Percentiles rank a stretch among this genome's conserved stretches.
Conservation (phyloP, 2,888 invertebrate genomes). For the Nudaria mundana region DNA sequence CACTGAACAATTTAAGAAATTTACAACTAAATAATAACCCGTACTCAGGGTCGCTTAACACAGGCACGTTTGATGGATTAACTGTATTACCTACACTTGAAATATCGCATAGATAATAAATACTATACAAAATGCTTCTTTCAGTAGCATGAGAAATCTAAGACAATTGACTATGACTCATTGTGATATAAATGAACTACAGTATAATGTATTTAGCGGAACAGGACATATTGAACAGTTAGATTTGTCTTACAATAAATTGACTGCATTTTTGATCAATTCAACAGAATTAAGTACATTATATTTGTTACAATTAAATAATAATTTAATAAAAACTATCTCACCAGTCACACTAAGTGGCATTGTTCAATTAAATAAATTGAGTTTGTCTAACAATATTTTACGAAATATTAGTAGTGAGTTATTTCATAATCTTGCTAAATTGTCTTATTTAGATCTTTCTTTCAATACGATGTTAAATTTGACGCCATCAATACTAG, state of each 20-base stretch:
- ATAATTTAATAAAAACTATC: slow-evolving; percentile 47
- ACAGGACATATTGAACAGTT: slow-evolving; percentile 45
- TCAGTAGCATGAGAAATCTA: slow-evolving; percentile 49
- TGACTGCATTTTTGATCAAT: slow-evolving; percentile 47
- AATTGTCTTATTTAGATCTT: slow-evolving; percentile 46
- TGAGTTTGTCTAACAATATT: slow-evolving; percentile 45
- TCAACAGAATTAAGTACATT: slow-evolving; percentile 42
- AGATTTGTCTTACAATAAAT: slow-evolving; percentile 56
- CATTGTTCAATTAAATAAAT: slow-evolving; percentile 32
- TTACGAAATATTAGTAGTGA: slow-evolving; percentile 31
- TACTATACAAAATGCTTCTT: slow-evolving; percentile 49
- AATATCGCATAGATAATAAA: slow-evolving; percentile 47
- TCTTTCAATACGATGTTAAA: slow-evolving; percentile 47
- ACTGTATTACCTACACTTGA: slow-evolving; percentile 48
- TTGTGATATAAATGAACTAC: slow-evolving; percentile 43
- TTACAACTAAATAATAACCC: slow-evolving; percentile 55
- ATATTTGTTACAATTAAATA: slow-evolving; percentile 41
- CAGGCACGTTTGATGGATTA: slow-evolving; percentile 52
- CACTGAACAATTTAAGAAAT: slow-evolving; percentile 40
- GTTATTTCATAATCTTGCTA: slow-evolving; percentile 34
- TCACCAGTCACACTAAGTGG: slow-evolving; percentile 29
- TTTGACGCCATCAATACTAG: slow-evolving; percentile 34
- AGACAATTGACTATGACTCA: slow-evolving; percentile 51
- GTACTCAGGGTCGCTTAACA: slow-evolving; percentile 40
- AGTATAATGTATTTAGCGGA: slow-evolving; percentile 49